Evolutionary conservation across 92 coral and sea anemone genomes (phyloP), one percentile per base, ranked within the genome.

Genomic region (Heliopora coerulea): DNA sequence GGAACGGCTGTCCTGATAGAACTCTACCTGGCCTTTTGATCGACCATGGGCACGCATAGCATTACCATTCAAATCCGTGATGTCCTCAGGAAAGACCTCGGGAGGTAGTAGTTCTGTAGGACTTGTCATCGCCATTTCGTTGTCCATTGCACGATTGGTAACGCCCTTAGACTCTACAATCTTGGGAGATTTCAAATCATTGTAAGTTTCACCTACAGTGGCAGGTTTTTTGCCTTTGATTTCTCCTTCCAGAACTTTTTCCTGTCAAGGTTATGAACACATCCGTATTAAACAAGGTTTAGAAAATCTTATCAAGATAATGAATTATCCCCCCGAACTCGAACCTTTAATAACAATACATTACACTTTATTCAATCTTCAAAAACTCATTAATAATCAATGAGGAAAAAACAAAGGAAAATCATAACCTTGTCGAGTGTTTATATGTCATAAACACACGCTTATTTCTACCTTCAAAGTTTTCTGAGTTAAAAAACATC

Each of bases 61-160:
- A 35, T 70, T 70, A 1, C 77, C 77, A 70, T 70, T 70, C 41
- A 70, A 49, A 41, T 70, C 75, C 10, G 44, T 48, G 13, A 65
- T 65, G 3, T 40, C 74, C n/a, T 70, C 77, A 28, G 63, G 77
- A 26, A 70, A 70, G 58, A n/a, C 63, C 20, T 70, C 62, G 8
- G 77, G 77, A 4, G 77, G 26, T n/a, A 70, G 59, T 6, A 52
- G 49, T 21, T 70, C 77, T 18, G 77, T 70, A 12, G 77, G 77
- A 54, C 77, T 70, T 20, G 62, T 70, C 77, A 70, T 52, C 7
- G 77, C 31, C 19, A 49, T 41, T 30, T 54, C 77, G 49, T 50
- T n/a, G 4, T 70, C 44, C 77, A 70, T 70, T 3, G 49, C 77
- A 8, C 10, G 56, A 34, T 70, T 70, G 63, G 37, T 70, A 31